These are phyloP conservation scores for Neogale vison DNA, from an alignment of 2,113 vertebrate genomes.

Conservation along the genomic window DNA sequence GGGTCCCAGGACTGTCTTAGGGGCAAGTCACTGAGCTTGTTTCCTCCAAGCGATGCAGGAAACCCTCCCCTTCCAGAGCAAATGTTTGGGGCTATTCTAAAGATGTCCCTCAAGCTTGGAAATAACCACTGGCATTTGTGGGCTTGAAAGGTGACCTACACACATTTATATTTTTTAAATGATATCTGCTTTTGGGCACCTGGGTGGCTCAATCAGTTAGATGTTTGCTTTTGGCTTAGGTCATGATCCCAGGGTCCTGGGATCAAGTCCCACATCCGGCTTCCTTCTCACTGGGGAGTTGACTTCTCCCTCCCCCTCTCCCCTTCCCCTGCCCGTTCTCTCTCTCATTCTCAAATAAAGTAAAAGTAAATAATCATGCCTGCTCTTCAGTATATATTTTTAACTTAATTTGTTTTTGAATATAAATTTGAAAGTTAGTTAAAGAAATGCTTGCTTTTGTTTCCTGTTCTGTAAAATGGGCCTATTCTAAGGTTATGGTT, in stretches of 20 bases:
- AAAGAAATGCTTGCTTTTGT: background rate
- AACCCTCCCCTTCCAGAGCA: background rate
- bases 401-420: background rate
- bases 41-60: background rate
- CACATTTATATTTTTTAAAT: no score
- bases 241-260: no score
- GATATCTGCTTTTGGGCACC: no score
- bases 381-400: background rate
- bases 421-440: background rate
- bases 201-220: no score
- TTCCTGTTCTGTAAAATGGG: background rate
- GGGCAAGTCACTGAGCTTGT: background rate
- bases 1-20: no score
- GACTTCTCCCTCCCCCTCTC: no score
- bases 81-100: background rate
- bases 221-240: no score
- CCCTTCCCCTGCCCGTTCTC: no score
- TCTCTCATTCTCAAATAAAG: no score
- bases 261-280: no score
- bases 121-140: background rate
- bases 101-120: background rate
- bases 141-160: background rate
- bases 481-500: background rate
- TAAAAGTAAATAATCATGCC: background rate
- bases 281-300: no score